A percentile compares a stretch with the other conserved stretches of the same genome.
Evolutionary conservation across 2,113 vertebrate genomes (phyloP).

Genomic region (Prionailurus bengalensis): DNA sequence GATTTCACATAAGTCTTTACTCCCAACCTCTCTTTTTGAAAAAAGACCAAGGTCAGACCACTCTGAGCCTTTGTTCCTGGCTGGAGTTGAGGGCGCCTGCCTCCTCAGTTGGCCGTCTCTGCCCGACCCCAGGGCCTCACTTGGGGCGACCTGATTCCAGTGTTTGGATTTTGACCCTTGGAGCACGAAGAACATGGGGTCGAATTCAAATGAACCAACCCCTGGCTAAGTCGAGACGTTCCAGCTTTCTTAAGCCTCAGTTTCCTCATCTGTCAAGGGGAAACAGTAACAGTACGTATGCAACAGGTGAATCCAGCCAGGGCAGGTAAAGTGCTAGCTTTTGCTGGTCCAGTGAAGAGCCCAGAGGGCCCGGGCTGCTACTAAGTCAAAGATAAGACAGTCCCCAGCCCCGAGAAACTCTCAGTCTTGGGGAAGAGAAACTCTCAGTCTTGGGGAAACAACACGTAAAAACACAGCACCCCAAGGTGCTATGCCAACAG

Average conservation of each 20-base stretch:
- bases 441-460: neutral
- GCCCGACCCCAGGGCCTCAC: neutral
- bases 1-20: neutral
- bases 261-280: neutral
- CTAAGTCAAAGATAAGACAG: neutral
- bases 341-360: neutral
- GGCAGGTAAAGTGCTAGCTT: too few species aligned
- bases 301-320: neutral
- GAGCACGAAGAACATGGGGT: neutral
- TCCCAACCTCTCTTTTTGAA: neutral
- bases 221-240: neutral
- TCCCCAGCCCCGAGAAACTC: neutral
- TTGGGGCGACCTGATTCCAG: neutral
- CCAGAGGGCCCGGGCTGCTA: neutral
- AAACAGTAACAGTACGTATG: fast-evolving
- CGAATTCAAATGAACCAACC: neutral
- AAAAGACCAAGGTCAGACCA: neutral
- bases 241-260: neutral
- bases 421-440: neutral
- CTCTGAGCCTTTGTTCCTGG: neutral
- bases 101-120: neutral
- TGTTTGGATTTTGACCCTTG: fast-evolving
- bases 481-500: too few species aligned
- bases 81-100: neutral
- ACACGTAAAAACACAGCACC: neutral